Evolutionary conservation across 2,113 vertebrate species (phyloP).

Genomic region (Corydoras maculifer): DNA sequence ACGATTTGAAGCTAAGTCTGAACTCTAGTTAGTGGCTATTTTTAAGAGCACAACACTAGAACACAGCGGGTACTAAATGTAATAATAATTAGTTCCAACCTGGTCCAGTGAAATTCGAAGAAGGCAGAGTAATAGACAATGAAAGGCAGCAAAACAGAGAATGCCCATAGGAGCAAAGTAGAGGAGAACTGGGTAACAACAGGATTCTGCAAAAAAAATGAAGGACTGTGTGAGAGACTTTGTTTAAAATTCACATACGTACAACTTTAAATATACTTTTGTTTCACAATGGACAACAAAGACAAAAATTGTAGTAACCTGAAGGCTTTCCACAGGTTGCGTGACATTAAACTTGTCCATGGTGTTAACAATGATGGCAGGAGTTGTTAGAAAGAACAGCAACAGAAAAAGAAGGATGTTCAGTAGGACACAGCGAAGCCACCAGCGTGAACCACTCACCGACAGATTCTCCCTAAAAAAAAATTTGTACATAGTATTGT

Average conservation of each 20-base stretch:
- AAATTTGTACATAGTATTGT: neutral
- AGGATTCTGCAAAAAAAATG: constrained; percentile 71
- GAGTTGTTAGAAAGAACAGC: constrained; percentile 96
- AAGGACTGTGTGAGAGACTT: neutral
- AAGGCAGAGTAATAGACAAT: constrained; percentile 90
- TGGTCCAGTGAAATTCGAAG: constrained; percentile 94
- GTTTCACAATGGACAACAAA: too few species aligned
- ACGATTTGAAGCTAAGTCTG: constrained; percentile 5
- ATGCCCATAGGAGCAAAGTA: constrained; percentile 87
- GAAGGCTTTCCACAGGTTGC: constrained; percentile 82
- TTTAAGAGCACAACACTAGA: too few species aligned
- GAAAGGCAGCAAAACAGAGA: constrained; percentile 88
- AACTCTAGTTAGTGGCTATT: neutral
- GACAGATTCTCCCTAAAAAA: constrained; percentile 87
- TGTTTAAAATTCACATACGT: neutral
- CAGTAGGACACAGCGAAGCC: constrained; percentile 82
- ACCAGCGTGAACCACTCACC: constrained; percentile 81
- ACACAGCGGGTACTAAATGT: too few species aligned
- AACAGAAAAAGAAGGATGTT: constrained; percentile 91
- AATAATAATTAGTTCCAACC: constrained; percentile 59
- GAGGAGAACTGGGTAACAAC: constrained; percentile 94
- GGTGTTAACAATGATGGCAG: constrained; percentile 94
- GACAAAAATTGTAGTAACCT: constrained; percentile 58
- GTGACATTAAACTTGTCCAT: constrained; percentile 98
- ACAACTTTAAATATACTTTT: too few species aligned